Percentiles rank a stretch among this genome's conserved stretches.
Conservation (phyloP, 2,113 vertebrate species). For the Salvelinus alpinus region DNA sequence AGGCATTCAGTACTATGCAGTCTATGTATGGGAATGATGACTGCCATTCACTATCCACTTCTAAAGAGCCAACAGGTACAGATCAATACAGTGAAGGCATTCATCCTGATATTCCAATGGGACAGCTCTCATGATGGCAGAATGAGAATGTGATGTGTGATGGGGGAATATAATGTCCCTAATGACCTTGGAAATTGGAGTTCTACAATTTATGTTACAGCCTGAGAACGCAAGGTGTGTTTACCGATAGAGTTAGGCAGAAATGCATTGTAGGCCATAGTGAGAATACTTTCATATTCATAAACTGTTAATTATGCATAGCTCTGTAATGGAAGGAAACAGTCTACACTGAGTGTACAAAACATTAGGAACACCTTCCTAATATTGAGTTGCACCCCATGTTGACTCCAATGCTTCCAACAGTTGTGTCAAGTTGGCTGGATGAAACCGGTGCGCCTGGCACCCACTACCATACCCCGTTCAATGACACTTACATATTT, state of each 20-base stretch:
- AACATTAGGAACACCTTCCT: too few relatives aligned
- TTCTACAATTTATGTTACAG: not conserved
- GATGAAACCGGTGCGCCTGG: too few relatives aligned
- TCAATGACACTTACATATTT: too few relatives aligned
- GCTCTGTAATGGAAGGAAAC: slow-evolving; percentile 45
- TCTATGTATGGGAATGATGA: not conserved
- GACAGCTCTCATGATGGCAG: slow-evolving; percentile 39
- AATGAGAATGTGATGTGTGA: slow-evolving; percentile 38
- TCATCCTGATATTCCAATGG: slow-evolving; percentile 25
- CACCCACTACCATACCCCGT: too few relatives aligned
- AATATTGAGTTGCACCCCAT: too few relatives aligned
- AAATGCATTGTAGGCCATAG: slow-evolving; percentile 6
- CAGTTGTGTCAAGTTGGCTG: too few relatives aligned
- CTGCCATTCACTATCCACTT: not conserved
- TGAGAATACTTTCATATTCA: slow-evolving; percentile 48
- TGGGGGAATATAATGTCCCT: slow-evolving; percentile 11
- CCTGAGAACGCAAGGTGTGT: not conserved
- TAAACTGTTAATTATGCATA: slow-evolving; percentile 59
- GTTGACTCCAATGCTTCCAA: too few relatives aligned
- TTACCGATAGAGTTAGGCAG: not conserved
- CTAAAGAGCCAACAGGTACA: slow-evolving; percentile 10
- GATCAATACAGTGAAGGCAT: slow-evolving; percentile 39
- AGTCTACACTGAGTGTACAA: slow-evolving; percentile 1
- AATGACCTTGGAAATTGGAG: too few relatives aligned
- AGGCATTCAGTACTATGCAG: too few relatives aligned